A percentile compares a stretch with the other conserved stretches of the same genome.
Conservation (phyloP, 2,113 vertebrate genomes). For the Zosterops pallidus region DNA sequence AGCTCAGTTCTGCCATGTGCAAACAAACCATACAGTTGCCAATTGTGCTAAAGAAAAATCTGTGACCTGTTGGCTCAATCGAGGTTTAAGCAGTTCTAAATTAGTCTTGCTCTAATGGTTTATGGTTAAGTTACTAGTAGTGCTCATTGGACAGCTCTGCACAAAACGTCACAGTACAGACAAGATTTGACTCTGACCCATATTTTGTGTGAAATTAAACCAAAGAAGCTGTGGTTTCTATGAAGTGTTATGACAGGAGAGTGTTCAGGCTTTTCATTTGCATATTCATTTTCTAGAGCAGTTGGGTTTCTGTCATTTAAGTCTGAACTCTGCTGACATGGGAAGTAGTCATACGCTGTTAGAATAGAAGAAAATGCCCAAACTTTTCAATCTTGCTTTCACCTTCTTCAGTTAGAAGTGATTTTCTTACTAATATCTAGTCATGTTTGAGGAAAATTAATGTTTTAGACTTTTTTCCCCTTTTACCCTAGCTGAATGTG, state of each 20-base stretch:
- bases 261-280: background rate
- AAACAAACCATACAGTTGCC: background rate
- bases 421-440: background rate
- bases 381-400: background rate
- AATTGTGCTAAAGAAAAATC: background rate
- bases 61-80: background rate
- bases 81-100: background rate
- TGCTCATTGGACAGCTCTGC: background rate
- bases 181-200: background rate
- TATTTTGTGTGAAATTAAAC: background rate
- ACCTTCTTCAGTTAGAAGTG: background rate
- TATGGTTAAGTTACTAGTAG: background rate
- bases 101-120: background rate
- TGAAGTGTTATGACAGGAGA: background rate
- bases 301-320: background rate
- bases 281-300: background rate
- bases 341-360: background rate
- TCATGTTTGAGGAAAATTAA: background rate
- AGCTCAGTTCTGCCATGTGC: background rate
- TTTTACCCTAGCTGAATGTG: background rate
- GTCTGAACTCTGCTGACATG: background rate
- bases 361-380: background rate
- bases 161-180: background rate
- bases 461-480: background rate
- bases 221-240: background rate